These are phyloP conservation scores for Myotis davidii DNA, from an alignment of 2,113 vertebrate species.

Conservation along the genomic window DNA sequence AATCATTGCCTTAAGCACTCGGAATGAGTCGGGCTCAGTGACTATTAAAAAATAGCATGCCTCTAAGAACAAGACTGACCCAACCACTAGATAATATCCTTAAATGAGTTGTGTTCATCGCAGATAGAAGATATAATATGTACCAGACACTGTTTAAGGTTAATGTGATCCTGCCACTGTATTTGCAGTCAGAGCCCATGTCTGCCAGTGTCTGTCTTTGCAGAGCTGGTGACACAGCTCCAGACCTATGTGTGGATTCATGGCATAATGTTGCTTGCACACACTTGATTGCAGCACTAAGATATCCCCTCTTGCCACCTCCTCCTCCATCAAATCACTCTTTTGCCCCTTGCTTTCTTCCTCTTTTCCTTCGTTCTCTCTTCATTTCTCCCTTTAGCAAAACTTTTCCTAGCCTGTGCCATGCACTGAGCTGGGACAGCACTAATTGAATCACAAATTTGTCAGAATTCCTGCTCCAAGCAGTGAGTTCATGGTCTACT, in stretches of 20 bases:
- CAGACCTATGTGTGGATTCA: neutral
- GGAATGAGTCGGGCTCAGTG: neutral
- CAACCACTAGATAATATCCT: constrained; percentile 21
- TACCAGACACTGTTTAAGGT: neutral
- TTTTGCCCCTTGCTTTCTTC: neutral
- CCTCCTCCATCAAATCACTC: neutral
- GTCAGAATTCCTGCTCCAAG: neutral
- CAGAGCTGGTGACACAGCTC: neutral
- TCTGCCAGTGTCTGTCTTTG: neutral
- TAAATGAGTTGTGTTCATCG: neutral
- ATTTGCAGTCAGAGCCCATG: neutral
- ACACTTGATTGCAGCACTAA: neutral
- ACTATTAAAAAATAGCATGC: constrained; percentile 20
- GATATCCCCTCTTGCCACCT: neutral
- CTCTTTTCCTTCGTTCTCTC: neutral
- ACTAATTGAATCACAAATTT: neutral
- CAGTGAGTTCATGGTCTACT: neutral
- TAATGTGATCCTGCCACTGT: neutral
- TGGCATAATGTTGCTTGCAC: neutral
- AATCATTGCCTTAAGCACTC: neutral
- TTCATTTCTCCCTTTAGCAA: neutral
- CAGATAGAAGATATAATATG: constrained; percentile 18
- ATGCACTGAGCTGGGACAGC: neutral
- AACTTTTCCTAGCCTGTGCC: neutral
- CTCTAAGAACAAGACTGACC: neutral